phyloP scores from a whole-genome alignment of 2,113 vertebrate genomes.

The Amphiprion ocellaris region DNA sequence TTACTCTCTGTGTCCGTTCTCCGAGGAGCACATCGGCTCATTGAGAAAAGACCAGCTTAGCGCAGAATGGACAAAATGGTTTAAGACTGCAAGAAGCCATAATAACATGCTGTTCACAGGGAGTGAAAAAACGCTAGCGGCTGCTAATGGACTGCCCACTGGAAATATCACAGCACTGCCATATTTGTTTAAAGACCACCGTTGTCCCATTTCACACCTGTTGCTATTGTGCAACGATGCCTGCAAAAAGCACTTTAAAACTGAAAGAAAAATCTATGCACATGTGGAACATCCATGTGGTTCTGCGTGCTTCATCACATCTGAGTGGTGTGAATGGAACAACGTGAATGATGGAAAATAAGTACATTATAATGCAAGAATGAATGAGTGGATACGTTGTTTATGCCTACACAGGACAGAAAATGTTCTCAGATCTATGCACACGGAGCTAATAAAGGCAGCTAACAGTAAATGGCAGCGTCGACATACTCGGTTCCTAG shows the following conservation, averaged over 20 bases:
- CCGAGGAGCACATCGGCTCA: conserved; percentile 46
- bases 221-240: background rate
- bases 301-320: background rate
- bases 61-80: conserved; percentile 22
- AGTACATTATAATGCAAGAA: background rate
- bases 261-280: background rate
- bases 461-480: too few species aligned
- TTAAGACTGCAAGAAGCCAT: conserved; percentile 21
- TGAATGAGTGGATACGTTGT: too few species aligned
- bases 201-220: background rate
- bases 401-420: too few species aligned
- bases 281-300: background rate
- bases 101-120: conserved; percentile 8
- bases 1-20: conserved; percentile 18
- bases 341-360: background rate
- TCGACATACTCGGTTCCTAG: too few species aligned
- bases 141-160: background rate
- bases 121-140: background rate
- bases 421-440: too few species aligned
- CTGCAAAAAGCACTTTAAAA: conserved; percentile 3
- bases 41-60: conserved; percentile 53
- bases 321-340: background rate
- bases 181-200: conserved; percentile 5
- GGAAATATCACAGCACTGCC: background rate
- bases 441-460: too few species aligned